A percentile compares a stretch with the other conserved stretches of the same genome.
Conservation (phyloP, 1,140 invertebrate species). For the Nasonia vitripennis region DNA sequence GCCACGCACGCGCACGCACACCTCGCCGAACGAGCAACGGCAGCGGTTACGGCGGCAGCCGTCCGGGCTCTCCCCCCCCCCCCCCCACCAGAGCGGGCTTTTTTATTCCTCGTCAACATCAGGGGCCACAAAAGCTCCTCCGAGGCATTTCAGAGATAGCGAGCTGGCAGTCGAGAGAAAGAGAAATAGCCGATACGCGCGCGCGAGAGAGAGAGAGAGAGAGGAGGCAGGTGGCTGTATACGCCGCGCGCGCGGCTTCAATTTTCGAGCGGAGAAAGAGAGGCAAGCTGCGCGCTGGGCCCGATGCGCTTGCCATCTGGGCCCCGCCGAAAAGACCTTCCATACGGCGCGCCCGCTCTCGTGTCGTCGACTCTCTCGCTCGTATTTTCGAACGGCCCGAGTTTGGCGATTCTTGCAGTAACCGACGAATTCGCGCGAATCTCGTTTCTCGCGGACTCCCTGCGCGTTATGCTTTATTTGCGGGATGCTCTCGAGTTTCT, state of each 20-base stretch:
- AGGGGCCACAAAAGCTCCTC: constrained; percentile 39
- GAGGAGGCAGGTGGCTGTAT: constrained; percentile 57
- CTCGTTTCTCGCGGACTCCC: no score
- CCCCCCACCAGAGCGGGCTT: neutral
- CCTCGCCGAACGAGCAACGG: no score
- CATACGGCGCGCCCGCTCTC: constrained; percentile 33
- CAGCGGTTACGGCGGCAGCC: neutral
- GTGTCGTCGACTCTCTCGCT: neutral
- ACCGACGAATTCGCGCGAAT: neutral
- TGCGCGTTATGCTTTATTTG: neutral
- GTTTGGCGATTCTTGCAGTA: no score
- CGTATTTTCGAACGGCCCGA: no score
- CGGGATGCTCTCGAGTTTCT: no score
- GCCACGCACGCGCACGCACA: no score
- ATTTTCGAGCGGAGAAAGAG: constrained; percentile 55
- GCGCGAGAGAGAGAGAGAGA: neutral
- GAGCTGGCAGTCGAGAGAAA: neutral
- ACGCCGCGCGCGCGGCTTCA: constrained; percentile 59
- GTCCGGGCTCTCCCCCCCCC: neutral
- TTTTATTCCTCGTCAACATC: neutral
- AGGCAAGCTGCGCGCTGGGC: constrained; percentile 39
- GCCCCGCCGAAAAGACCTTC: constrained; percentile 43
- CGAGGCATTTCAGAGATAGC: constrained; percentile 58
- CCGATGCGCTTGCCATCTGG: constrained; percentile 52
- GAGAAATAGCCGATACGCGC: constrained; percentile 24